phyloP scores from a whole-genome alignment of 2,797 vertebrate genomes.

The Morus bassanus region DNA sequence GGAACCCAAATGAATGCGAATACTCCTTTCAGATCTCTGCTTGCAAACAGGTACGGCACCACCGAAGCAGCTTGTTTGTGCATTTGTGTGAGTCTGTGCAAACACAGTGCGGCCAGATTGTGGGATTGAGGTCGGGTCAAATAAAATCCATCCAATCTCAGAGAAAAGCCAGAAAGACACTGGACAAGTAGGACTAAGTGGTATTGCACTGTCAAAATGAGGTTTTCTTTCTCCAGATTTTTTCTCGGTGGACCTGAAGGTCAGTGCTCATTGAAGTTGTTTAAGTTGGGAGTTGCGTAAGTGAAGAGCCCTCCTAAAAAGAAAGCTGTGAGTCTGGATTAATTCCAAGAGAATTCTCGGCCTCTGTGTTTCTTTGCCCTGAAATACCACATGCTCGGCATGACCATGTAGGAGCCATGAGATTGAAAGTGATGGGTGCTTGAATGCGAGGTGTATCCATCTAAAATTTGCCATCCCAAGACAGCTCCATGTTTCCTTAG shows the following conservation, averaged over 20 bases:
- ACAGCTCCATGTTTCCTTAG: background rate
- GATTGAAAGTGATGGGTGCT: background rate
- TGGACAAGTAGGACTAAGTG: background rate
- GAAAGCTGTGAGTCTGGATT: background rate
- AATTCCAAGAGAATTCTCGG: background rate
- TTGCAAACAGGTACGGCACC: slow-evolving; percentile 21
- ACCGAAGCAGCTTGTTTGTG: background rate
- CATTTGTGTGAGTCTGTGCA: background rate
- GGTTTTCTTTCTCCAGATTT: background rate
- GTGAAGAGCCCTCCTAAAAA: background rate
- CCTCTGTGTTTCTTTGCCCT: background rate
- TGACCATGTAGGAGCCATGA: rapidly evolving
- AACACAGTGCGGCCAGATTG: background rate
- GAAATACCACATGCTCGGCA: rapidly evolving
- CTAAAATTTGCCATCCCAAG: background rate
- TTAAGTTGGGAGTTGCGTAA: background rate
- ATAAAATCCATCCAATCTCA: background rate
- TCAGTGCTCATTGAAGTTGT: background rate
- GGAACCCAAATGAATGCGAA: slow-evolving; percentile 49
- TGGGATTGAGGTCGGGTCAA: slow-evolving; percentile 18
- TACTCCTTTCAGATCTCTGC: background rate
- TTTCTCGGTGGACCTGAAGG: background rate
- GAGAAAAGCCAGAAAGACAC: background rate
- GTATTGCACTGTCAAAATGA: background rate
- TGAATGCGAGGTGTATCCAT: background rate